These are phyloP conservation scores for Magallana ariakensis DNA, from an alignment of 1,140 invertebrate genomes.

Conservation along the genomic window DNA sequence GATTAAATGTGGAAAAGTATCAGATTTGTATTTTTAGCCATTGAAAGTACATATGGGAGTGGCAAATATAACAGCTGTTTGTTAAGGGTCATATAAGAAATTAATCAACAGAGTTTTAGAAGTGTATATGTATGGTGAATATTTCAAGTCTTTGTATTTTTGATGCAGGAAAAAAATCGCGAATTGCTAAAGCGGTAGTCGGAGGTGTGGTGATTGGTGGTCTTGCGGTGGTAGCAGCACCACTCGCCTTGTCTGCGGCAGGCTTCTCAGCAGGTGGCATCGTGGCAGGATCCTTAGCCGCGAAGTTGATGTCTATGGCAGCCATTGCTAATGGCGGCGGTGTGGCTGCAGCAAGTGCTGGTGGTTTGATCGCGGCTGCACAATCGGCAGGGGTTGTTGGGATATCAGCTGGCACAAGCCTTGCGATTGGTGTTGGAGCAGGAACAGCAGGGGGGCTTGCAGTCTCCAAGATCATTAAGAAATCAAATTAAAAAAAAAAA, in stretches of 20 bases:
- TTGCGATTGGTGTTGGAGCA: not conserved
- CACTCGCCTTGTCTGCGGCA: constrained; percentile 22
- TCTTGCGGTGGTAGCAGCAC: constrained; percentile 35
- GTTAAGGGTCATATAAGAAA: no score
- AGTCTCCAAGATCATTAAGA: no score
- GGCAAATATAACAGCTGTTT: no score
- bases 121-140: no score
- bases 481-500: no score
- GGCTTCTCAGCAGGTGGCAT: constrained; percentile 47
- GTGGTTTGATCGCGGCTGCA: not conserved
- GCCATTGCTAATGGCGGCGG: constrained; percentile 47
- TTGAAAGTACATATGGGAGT: no score
- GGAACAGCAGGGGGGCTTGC: not conserved
- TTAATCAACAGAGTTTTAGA: no score
- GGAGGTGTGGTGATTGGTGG: constrained; percentile 21
- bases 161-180: not conserved
- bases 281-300: constrained; percentile 27
- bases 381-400: constrained; percentile 18
- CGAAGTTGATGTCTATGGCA: constrained; percentile 40
- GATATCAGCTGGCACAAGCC: not conserved
- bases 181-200: not conserved
- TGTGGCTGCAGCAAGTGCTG: constrained; percentile 30
- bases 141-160: not conserved
- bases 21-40: no score
- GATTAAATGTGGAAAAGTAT: no score